Percentiles rank a stretch among this genome's conserved stretches.
phyloP scores from a whole-genome alignment of 2,113 vertebrate genomes.

The Hemicordylus capensis region DNA sequence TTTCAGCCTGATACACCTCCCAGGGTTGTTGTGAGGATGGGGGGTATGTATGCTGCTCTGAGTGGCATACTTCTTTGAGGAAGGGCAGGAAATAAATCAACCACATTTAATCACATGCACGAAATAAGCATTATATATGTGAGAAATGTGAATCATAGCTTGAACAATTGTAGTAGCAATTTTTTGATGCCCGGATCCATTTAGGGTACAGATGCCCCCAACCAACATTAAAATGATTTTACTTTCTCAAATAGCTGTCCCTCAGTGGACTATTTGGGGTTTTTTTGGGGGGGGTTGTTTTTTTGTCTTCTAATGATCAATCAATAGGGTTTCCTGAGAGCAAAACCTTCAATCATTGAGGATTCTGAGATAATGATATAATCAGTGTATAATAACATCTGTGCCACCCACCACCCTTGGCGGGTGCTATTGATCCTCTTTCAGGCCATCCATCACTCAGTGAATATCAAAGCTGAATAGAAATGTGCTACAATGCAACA shows the following conservation, averaged over 20 bases:
- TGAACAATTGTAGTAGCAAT: neutral
- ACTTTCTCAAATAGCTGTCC: neutral
- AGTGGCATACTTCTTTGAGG: too few relatives aligned
- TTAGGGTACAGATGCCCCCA: neutral
- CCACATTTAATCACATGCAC: too few relatives aligned
- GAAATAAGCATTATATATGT: neutral
- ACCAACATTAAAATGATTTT: neutral
- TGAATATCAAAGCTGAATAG: neutral
- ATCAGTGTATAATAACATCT: slow-evolving; percentile 1
- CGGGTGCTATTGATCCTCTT: slow-evolving; percentile 2
- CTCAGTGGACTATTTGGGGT: too few relatives aligned
- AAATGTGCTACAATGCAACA: neutral
- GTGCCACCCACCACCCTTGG: neutral
- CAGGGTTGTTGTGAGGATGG: too few relatives aligned
- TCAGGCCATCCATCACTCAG: slow-evolving; percentile 8
- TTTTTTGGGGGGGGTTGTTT: too few relatives aligned
- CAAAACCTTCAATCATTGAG: neutral
- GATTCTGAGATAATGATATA: neutral
- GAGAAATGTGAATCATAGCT: neutral
- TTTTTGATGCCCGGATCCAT: too few relatives aligned
- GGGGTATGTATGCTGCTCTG: too few relatives aligned
- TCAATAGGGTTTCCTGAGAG: neutral
- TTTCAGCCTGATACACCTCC: too few relatives aligned
- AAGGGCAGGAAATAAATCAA: too few relatives aligned
- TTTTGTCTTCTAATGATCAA: neutral